These are phyloP conservation scores for Neotoxoptera formosana DNA, from an alignment of 1,140 invertebrate species.

Conservation along the genomic window DNA sequence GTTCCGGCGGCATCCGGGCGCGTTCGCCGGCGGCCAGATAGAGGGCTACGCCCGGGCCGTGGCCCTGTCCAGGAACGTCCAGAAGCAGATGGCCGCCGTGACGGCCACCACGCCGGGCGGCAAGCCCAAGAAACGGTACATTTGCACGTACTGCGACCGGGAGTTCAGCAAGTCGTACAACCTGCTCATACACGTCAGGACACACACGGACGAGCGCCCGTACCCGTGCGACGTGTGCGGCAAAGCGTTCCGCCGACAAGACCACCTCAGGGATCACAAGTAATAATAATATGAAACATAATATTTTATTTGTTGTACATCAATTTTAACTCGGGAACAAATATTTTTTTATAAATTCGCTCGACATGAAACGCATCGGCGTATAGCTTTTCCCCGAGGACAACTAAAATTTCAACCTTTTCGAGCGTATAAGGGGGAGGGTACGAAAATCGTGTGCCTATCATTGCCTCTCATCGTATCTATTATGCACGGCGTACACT, in stretches of 20 bases:
- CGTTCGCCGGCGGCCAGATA: slow-evolving; percentile 2
- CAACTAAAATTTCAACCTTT: background rate
- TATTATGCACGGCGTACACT: background rate
- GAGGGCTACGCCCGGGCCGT: slow-evolving; percentile 34
- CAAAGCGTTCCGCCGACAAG: slow-evolving; percentile 95
- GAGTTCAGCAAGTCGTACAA: slow-evolving; percentile 99
- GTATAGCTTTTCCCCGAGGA: background rate
- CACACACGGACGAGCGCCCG: slow-evolving; percentile 96
- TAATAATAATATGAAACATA: slow-evolving; percentile 64
- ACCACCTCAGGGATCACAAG: slow-evolving; percentile 95
- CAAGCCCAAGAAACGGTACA: slow-evolving; percentile 97
- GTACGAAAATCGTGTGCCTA: background rate
- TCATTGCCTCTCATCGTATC: background rate
- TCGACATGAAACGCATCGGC: no score
- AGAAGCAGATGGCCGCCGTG: slow-evolving; percentile 62
- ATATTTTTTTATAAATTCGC: background rate
- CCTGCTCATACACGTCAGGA: slow-evolving; percentile 94
- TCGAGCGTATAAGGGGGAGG: background rate
- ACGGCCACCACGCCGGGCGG: slow-evolving; percentile 68
- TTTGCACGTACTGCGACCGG: slow-evolving; percentile 96
- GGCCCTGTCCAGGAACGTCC: slow-evolving; percentile 41
- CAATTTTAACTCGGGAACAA: background rate
- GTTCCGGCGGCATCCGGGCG: background rate
- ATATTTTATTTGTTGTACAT: background rate
- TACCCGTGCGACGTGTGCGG: slow-evolving; percentile 98